These are phyloP conservation scores for Zosterops lateralis DNA, from an alignment of 2,113 vertebrate genomes.

Conservation along the genomic window DNA sequence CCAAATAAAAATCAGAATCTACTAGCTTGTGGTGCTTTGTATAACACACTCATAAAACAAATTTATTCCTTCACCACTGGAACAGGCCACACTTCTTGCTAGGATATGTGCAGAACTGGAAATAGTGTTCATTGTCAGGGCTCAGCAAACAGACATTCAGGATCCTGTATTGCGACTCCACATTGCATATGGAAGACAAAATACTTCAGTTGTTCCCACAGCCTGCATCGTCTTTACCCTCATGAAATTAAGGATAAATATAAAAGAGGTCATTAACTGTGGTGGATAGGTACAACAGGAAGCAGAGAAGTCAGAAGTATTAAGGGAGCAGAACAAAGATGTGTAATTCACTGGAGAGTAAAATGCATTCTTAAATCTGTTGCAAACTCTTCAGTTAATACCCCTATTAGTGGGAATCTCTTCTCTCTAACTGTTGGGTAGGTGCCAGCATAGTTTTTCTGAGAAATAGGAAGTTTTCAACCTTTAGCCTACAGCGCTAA, in stretches of 20 bases:
- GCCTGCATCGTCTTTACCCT: neutral
- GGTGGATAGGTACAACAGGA: neutral
- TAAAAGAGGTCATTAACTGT: neutral
- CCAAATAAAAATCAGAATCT: constrained; percentile 66
- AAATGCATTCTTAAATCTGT: neutral
- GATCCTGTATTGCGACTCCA: neutral
- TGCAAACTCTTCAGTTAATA: neutral
- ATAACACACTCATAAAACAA: constrained; percentile 42
- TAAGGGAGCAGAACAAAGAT: neutral
- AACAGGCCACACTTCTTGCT: neutral
- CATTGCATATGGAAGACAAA: neutral
- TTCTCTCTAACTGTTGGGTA: neutral
- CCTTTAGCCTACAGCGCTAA: neutral
- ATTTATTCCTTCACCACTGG: neutral
- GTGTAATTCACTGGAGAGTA: neutral
- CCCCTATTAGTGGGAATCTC: neutral
- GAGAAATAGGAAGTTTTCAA: neutral
- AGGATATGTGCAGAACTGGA: neutral
- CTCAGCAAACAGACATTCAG: neutral
- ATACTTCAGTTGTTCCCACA: neutral
- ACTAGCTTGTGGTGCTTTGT: constrained; percentile 34
- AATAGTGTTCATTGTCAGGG: neutral
- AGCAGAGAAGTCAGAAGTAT: neutral
- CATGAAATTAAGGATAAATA: neutral
- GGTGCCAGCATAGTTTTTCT: neutral